Base-by-base conservation (phyloP, 35 echinoderm and acorn worm species). In the Acanthaster planci region DNA sequence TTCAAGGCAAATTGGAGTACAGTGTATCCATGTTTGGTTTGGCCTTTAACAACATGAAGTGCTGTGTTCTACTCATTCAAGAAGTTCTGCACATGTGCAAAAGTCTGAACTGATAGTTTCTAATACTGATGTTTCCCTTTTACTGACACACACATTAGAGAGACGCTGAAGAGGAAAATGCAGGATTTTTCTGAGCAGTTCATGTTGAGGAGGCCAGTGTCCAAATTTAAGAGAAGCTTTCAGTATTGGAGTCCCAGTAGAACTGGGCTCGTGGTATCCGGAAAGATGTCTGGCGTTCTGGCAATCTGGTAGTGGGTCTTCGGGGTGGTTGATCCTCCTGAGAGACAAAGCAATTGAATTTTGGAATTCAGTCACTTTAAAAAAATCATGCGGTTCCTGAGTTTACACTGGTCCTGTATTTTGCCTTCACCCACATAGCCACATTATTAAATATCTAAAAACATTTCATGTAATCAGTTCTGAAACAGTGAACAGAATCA, bases 191-290 rank as follows among this genome's bases (percentile, higher is more conserved):
- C 22, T 15, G 60, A 30, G 34, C 64, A 36, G 64, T 72, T 72
- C 64, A 72, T 27, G 64, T 72, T 72, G 64, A 72, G 64, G 64
- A 31, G 64, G 64, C 64, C 14, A 10, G 1, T 31, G 64, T 72
- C 64, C 42, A 72, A 26, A 21, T 29, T 72, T 72, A 72, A 27
- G 64, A 27, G n/a, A 31, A 72, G 64, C 64, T 72, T 34, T 72
- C 64, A 3, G 64, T 72, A 26, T 72, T 72, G 64, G 23, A 26
- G 34, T 72, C 64, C 64, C 64, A 72, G 64, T 72, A 72, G 64
- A 72, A 72, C 64, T 72, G 64, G 34, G 64, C 64, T 72, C 64
- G 64, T 12, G 64, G 64, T 23, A 72, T 72, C 8, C 26, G 23
- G 34, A 72, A 72, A 14, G 64, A 72, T 14, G 64, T 27, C 34